Evolutionary conservation across 2,113 vertebrate species (phyloP), one percentile per base, ranked within the genome.

Genomic region (Heterocephalus glaber): DNA sequence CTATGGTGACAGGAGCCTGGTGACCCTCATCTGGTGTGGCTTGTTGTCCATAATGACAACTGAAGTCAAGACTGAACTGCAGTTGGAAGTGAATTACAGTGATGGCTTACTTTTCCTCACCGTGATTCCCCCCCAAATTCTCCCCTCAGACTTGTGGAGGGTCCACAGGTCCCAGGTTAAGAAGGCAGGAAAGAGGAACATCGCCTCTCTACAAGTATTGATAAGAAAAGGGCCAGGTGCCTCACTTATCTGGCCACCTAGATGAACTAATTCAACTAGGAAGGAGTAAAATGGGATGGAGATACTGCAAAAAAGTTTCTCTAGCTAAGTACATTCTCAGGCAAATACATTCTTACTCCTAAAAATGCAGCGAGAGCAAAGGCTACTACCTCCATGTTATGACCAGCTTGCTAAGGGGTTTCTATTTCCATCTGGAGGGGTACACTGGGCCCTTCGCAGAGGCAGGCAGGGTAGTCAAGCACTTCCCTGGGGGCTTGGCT

Each of bases 1-100:
- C 68, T 11, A 4, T 14, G 56, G 19, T 0, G 3, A 7, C 4
- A 2, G 10, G 14, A 49, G 1, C 0, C 1, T 1, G 74, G 56
- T 28, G 10, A 4, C 19, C 24, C 60, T 61, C 22, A 16, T 20
- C 14, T n/a, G 2, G 38, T 14, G 24, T 30, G 52, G 38, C 20
- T 13, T 5, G 52, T 6, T 7, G 61, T 38, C 26, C 10, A 16
- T 0, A 0, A 13, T 65, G 17, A 13, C n/a, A 26, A 1, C 22
- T 17, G 12, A 77, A 16, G 26, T 70, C n/a, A 8, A 1, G 4
- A 5, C 47, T 28, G 16, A 33, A 1, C 44, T 35, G 44, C 44
- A 20, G 13, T 38, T 5, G 9, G 12, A 52, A 24, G 22, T 3
- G 13, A 28, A 7, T 56, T 58, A 79, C 60, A 63, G 20, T 16